These are phyloP conservation scores for Ploceus nigricollis DNA, from an alignment of 2,113 vertebrate genomes.

Conservation along the genomic window DNA sequence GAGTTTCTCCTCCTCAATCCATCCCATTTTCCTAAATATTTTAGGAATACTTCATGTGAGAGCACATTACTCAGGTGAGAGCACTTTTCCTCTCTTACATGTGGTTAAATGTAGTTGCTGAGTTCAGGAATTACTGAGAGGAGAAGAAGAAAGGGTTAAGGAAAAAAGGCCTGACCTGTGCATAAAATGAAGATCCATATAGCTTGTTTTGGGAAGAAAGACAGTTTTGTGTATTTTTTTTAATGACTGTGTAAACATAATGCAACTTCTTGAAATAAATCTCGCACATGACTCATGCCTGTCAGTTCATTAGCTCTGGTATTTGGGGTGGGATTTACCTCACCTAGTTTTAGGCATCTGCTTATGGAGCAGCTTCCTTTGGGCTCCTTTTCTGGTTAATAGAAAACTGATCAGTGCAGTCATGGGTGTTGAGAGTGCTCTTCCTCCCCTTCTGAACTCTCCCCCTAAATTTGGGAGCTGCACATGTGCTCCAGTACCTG, in stretches of 20 bases:
- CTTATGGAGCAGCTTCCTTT: not conserved
- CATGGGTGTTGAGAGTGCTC: not conserved
- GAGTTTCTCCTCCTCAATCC: not conserved
- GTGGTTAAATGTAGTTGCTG: not conserved
- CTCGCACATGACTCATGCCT: not conserved
- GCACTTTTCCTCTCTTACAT: not conserved
- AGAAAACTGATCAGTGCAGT: not conserved
- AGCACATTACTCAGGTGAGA: not conserved
- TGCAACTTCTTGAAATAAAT: slow-evolving; percentile 20
- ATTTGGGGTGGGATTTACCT: slow-evolving; percentile 41
- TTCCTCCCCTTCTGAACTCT: not conserved
- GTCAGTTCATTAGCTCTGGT: not conserved
- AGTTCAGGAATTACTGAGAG: not conserved
- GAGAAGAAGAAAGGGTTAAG: not conserved
- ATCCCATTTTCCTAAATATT: not conserved
- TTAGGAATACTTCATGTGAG: not conserved
- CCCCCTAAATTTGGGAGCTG: not conserved
- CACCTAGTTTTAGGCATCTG: not conserved
- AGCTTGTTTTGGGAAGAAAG: not conserved
- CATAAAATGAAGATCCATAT: not conserved
- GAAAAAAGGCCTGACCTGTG: not conserved
- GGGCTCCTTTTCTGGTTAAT: not conserved
- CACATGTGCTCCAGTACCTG: not conserved
- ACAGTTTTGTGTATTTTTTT: not conserved
- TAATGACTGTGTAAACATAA: not conserved